phyloP scores from a whole-genome alignment of 2,113 vertebrate genomes.

The Tautogolabrus adspersus region DNA sequence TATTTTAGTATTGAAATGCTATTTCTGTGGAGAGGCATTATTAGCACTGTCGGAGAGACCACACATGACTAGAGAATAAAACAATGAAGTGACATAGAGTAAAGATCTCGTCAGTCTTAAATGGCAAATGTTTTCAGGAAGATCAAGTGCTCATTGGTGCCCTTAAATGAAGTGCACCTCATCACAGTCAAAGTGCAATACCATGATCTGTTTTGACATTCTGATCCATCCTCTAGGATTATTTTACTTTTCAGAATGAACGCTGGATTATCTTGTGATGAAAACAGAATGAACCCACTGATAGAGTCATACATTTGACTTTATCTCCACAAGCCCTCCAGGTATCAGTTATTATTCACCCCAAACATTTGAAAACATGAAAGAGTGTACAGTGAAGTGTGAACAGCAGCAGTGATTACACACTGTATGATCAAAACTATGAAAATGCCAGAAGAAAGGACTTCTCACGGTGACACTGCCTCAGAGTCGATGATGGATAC shows the following conservation, averaged over 20 bases:
- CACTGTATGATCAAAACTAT: slow-evolving; percentile 62
- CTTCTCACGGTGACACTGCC: slow-evolving; percentile 46
- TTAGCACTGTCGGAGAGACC: slow-evolving; percentile 22
- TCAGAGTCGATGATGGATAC: slow-evolving; percentile 38
- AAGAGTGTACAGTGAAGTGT: slow-evolving; percentile 31
- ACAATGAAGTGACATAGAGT: slow-evolving; percentile 55
- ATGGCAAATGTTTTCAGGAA: slow-evolving; percentile 51
- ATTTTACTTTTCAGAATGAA: slow-evolving; percentile 34
- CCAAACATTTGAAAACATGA: slow-evolving; percentile 41
- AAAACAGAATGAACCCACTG: slow-evolving; percentile 52
- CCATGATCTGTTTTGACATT: slow-evolving; percentile 67
- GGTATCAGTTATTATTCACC: slow-evolving; percentile 43
- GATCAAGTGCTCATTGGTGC: slow-evolving; percentile 52
- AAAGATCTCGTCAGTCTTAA: slow-evolving; percentile 66
- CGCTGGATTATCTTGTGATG: slow-evolving; percentile 41
- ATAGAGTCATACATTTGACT: slow-evolving; percentile 15
- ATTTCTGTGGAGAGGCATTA: slow-evolving; percentile 45
- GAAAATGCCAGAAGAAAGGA: slow-evolving; percentile 49
- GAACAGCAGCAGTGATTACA: slow-evolving; percentile 50
- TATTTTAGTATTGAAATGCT: slow-evolving; percentile 48
- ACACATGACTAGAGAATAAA: slow-evolving; percentile 46
- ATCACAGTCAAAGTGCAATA: slow-evolving; percentile 63
- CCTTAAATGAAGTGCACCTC: slow-evolving; percentile 64
- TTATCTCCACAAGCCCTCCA: slow-evolving; percentile 31
- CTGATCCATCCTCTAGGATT: slow-evolving; percentile 61